Evolutionary conservation across 1,140 invertebrate genomes (phyloP).

Genomic region (Gonioctena quinquepunctata): DNA sequence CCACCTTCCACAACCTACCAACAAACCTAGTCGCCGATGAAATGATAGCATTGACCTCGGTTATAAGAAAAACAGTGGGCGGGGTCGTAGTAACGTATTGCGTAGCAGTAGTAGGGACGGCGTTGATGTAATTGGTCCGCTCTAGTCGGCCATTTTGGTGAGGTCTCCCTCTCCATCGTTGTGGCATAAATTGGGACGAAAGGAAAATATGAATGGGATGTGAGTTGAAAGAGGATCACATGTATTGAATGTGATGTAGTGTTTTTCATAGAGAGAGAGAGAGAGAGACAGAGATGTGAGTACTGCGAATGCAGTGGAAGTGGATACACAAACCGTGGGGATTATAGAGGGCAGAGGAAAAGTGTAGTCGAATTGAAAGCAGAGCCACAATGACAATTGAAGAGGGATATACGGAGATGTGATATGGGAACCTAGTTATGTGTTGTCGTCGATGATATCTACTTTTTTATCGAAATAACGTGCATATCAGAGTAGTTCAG

Average conservation of each 20-base stretch:
- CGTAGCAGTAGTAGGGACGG: not conserved
- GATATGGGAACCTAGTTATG: not conserved
- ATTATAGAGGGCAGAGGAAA: too few relatives aligned
- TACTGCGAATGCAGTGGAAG: too few relatives aligned
- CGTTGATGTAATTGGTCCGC: not conserved
- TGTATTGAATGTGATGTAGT: not conserved
- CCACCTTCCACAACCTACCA: not conserved
- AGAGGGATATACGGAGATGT: too few relatives aligned
- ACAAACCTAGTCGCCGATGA: not conserved
- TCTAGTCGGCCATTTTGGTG: not conserved
- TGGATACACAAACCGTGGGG: too few relatives aligned
- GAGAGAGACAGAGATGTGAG: too few relatives aligned
- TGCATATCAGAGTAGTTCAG: too few relatives aligned
- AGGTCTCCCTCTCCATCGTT: not conserved
- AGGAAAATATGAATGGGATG: not conserved
- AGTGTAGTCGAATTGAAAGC: too few relatives aligned
- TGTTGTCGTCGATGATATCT: too few relatives aligned
- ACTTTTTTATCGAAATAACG: too few relatives aligned
- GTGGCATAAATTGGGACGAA: not conserved
- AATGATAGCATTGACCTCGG: not conserved
- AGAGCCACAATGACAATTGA: too few relatives aligned
- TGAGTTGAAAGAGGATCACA: not conserved
- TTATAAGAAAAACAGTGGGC: not conserved
- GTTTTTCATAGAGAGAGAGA: not conserved
- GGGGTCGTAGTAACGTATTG: not conserved